These are phyloP conservation scores for Pissodes strobi DNA, from an alignment of 1,140 invertebrate species.

Conservation along the genomic window DNA sequence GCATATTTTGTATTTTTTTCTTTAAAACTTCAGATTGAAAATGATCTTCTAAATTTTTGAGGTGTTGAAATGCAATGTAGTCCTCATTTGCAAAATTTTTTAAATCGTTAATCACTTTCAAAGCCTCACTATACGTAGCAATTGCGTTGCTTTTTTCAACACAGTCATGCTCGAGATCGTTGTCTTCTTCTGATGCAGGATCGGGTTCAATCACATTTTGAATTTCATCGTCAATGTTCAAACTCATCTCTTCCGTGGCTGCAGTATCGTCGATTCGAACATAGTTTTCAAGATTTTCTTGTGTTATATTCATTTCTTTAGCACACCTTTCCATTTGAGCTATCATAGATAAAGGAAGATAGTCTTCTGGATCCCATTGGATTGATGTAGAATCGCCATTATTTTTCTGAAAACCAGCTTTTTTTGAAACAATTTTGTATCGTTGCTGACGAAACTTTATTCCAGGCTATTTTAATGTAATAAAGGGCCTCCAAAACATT, in stretches of 20 bases:
- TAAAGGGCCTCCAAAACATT: slow-evolving; percentile 21
- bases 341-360: too few species aligned
- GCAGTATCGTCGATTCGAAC: too few species aligned
- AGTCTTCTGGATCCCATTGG: slow-evolving; percentile 24
- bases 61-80: too few species aligned
- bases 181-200: neutral
- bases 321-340: too few species aligned
- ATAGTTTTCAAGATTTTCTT: neutral
- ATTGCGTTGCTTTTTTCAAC: neutral
- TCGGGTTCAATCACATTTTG: neutral
- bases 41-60: too few species aligned
- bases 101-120: too few species aligned
- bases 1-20: too few species aligned
- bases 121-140: too few species aligned
- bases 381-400: slow-evolving; percentile 7
- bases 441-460: slow-evolving; percentile 17
- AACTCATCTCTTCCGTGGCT: slow-evolving; percentile 26
- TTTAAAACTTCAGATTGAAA: too few species aligned
- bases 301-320: slow-evolving; percentile 11
- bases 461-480: too few species aligned
- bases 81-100: too few species aligned
- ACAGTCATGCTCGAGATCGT: too few species aligned
- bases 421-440: slow-evolving; percentile 26
- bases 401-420: slow-evolving; percentile 26
- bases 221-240: slow-evolving; percentile 9